Evolutionary conservation across 2,888 invertebrate species (phyloP).

Genomic region (Eucera pruinosa): DNA sequence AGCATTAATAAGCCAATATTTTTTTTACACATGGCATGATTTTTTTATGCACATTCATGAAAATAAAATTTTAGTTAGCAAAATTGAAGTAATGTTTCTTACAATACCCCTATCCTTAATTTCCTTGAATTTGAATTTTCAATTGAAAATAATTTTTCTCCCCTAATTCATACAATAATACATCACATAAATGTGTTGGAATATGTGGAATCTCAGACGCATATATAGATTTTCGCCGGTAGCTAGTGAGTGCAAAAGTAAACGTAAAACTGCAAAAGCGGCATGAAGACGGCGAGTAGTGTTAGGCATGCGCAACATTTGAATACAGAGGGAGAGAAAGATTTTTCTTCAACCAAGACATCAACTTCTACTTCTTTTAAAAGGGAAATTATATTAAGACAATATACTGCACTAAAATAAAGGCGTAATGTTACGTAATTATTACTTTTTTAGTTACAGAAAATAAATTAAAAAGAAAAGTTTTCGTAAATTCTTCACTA

Average conservation of each 20-base stretch:
- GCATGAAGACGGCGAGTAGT: constrained; percentile 57
- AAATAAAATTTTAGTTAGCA: constrained; percentile 13
- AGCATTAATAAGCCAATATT: neutral
- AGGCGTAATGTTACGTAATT: too few species aligned
- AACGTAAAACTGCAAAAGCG: constrained; percentile 65
- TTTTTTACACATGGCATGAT: neutral
- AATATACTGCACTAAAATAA: neutral
- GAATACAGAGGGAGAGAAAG: neutral
- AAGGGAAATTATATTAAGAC: neutral
- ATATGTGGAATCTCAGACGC: constrained; percentile 50
- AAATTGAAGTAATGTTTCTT: neutral
- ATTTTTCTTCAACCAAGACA: neutral
- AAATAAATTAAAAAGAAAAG: neutral
- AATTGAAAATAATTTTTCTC: constrained; percentile 7
- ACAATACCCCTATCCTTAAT: neutral
- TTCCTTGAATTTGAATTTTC: neutral
- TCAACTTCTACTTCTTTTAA: neutral
- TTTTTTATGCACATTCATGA: constrained; percentile 7
- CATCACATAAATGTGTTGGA: constrained; percentile 42
- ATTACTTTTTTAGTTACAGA: neutral
- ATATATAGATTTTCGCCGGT: constrained; percentile 65
- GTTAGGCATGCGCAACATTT: constrained; percentile 51
- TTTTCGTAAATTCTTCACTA: neutral
- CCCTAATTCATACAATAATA: constrained; percentile 28
- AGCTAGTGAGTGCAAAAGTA: constrained; percentile 64